Percentiles rank a stretch among this genome's conserved stretches.
These are phyloP conservation scores for Hemicordylus capensis DNA, from an alignment of 2,113 vertebrate species.

Conservation along the genomic window DNA sequence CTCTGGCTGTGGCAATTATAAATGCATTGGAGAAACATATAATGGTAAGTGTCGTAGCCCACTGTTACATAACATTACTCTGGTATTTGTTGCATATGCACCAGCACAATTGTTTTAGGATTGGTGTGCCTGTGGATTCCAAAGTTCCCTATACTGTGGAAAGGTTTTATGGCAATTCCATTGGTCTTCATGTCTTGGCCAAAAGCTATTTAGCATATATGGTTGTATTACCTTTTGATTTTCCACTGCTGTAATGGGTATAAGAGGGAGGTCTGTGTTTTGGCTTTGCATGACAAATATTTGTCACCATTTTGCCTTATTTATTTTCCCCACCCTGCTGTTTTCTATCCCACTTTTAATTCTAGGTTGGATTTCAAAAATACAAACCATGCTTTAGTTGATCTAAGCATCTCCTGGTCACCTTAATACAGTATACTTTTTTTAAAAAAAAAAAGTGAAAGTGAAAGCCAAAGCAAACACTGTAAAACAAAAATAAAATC, in stretches of 20 bases:
- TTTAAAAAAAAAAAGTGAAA: conserved; percentile 42
- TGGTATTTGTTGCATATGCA: neutral
- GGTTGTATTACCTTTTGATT: conserved; percentile 33
- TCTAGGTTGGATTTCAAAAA: neutral
- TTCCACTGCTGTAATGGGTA: neutral
- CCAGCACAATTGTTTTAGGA: neutral
- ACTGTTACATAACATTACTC: neutral
- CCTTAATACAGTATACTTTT: conserved; percentile 7
- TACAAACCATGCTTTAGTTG: conserved; percentile 31
- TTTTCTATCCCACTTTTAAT: conserved; percentile 30
- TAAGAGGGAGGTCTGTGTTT: conserved; percentile 35
- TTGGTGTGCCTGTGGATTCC: neutral
- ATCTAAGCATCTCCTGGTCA: conserved; percentile 10
- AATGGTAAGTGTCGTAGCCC: too few species aligned
- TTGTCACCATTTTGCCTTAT: conserved; percentile 45
- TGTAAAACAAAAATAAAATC: conserved; percentile 1
- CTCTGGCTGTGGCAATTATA: neutral
- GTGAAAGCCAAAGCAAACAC: conserved; percentile 51
- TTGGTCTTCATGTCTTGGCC: neutral
- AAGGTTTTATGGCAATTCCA: conserved; percentile 18
- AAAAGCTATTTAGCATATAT: neutral
- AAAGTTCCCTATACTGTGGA: neutral
- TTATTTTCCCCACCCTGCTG: conserved; percentile 22
- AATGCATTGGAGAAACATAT: neutral
- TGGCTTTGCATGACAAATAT: conserved; percentile 16